Percentiles rank a stretch among this genome's conserved stretches.
phyloP scores from a whole-genome alignment of 2,888 invertebrate genomes.

The Spialia ferax region DNA sequence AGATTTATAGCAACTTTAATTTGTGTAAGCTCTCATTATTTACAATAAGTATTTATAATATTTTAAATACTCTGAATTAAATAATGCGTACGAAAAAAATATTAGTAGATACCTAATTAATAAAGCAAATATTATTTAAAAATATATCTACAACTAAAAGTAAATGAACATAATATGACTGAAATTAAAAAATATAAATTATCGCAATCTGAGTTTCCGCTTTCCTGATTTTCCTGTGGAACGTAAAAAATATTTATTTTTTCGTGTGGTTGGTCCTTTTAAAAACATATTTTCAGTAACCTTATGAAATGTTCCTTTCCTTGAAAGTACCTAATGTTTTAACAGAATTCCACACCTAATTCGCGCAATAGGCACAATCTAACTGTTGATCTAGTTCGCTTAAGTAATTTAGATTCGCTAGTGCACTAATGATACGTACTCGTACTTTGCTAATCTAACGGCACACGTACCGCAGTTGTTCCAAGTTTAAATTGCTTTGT shows the following conservation, averaged over 20 bases:
- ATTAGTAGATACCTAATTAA: too few species aligned
- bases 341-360: slow-evolving; percentile 28
- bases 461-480: slow-evolving; percentile 51
- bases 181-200: too few species aligned
- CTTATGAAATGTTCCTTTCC: background rate
- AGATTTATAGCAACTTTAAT: background rate
- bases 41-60: too few species aligned
- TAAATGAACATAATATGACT: too few species aligned
- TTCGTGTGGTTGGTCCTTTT: too few species aligned
- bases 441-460: slow-evolving; percentile 45
- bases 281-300: background rate
- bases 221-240: too few species aligned
- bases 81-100: too few species aligned
- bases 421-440: slow-evolving; percentile 42
- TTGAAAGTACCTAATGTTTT: background rate
- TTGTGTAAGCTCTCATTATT: background rate
- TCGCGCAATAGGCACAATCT: slow-evolving; percentile 25
- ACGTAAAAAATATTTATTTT: too few species aligned
- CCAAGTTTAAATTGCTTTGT: slow-evolving; percentile 65
- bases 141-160: too few species aligned
- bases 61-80: too few species aligned
- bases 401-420: slow-evolving; percentile 31
- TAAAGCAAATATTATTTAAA: too few species aligned
- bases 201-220: too few species aligned
- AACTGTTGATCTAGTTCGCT: slow-evolving; percentile 25